phyloP scores from a whole-genome alignment of 2,113 vertebrate genomes.

The Rhinogobius similis region DNA sequence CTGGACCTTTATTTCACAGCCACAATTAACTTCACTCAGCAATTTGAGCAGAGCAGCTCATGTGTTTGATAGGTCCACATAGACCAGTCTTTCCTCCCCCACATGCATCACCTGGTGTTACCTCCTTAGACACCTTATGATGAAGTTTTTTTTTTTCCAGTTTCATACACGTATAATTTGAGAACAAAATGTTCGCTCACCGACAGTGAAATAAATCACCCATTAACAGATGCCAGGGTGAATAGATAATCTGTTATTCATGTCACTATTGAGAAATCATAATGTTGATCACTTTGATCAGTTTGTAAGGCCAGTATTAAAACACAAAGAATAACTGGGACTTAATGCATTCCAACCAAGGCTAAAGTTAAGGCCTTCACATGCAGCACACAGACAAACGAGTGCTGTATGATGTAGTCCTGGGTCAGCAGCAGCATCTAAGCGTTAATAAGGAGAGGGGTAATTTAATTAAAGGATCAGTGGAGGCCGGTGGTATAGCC shows the following conservation, averaged over 20 bases:
- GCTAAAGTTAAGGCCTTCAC: not conserved
- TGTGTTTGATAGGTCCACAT: not conserved
- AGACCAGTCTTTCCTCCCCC: not conserved
- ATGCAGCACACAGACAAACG: not conserved
- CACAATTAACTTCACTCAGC: not conserved
- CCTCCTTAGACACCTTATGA: not conserved
- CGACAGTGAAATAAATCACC: not conserved
- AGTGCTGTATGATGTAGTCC: slow-evolving; percentile 35
- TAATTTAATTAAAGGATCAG: slow-evolving; percentile 76
- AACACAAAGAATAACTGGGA: not conserved
- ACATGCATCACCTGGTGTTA: not conserved
- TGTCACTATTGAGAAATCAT: not conserved
- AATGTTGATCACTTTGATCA: not conserved
- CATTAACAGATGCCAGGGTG: not conserved
- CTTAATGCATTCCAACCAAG: not conserved
- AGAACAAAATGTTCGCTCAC: not conserved
- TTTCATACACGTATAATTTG: not conserved
- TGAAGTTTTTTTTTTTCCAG: not conserved
- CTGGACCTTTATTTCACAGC: not conserved
- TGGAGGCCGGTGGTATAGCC: slow-evolving; percentile 68
- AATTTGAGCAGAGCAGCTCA: not conserved
- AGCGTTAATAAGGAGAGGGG: slow-evolving; percentile 63
- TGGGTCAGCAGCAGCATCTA: slow-evolving; percentile 65
- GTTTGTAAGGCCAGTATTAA: not conserved
- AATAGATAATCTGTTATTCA: not conserved